phyloP scores from a whole-genome alignment of 2,888 invertebrate genomes.

The Tortrix viridana region DNA sequence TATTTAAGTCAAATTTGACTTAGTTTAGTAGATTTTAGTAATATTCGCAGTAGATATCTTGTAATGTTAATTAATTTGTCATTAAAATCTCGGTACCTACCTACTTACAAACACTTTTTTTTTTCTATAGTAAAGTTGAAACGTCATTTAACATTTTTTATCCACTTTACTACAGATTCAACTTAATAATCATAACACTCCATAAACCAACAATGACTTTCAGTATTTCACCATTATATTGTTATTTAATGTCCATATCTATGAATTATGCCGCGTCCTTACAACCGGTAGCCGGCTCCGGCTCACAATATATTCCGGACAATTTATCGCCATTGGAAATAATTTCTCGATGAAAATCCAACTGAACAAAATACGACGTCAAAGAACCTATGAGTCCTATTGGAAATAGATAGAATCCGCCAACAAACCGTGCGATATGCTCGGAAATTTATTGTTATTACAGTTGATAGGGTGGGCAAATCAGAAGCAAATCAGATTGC shows the following conservation, averaged over 20 bases:
- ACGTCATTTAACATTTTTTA: not conserved
- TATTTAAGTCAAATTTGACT: too few relatives aligned
- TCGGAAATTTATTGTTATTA: conserved; percentile 53
- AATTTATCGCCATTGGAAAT: conserved; percentile 68
- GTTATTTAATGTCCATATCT: conserved; percentile 31
- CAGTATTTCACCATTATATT: conserved; percentile 25
- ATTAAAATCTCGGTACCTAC: too few relatives aligned
- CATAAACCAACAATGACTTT: conserved; percentile 15
- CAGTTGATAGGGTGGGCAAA: conserved; percentile 45
- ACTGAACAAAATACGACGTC: conserved; percentile 42
- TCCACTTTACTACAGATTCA: not conserved
- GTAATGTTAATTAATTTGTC: too few relatives aligned
- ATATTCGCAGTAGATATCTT: too few relatives aligned
- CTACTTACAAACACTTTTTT: too few relatives aligned
- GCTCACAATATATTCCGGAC: conserved; percentile 63
- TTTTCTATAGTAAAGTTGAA: not conserved
- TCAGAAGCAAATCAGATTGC: conserved; percentile 50
- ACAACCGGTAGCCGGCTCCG: conserved; percentile 57
- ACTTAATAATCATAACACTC: conserved; percentile 1
- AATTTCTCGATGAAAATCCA: conserved; percentile 67
- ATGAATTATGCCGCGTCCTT: conserved; percentile 42
- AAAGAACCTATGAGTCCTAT: conserved; percentile 14
- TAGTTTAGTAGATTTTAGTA: too few relatives aligned
- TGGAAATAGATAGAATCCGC: conserved; percentile 25
- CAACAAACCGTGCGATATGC: conserved; percentile 42